These are phyloP conservation scores for Drosophila nigritarsus DNA, from an alignment of 2,888 invertebrate genomes.

Conservation along the genomic window DNA sequence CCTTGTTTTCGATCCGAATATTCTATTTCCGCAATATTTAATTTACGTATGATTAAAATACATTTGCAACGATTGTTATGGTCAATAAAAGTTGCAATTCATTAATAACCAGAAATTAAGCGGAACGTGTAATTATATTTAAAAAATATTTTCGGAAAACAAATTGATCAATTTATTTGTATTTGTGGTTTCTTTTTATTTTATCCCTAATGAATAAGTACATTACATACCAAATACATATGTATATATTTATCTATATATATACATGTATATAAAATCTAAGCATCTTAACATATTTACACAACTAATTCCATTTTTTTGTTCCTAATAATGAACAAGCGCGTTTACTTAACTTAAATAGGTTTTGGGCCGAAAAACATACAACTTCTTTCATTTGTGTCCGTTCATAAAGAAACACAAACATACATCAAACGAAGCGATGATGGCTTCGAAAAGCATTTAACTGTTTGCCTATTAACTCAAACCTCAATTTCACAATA, in stretches of 20 bases:
- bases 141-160: conserved; percentile 38
- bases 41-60: conserved; percentile 11
- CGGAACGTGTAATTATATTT: conserved; percentile 14
- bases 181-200: conserved; percentile 59
- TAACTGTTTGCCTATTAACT: conserved; percentile 63
- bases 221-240: conserved; percentile 67
- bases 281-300: conserved; percentile 72
- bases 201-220: conserved; percentile 50
- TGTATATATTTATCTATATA: background rate
- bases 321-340: conserved; percentile 23
- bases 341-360: conserved; percentile 71
- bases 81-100: conserved; percentile 43
- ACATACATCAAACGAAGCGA: conserved; percentile 73
- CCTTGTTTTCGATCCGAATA: conserved; percentile 5
- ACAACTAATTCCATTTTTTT: conserved; percentile 66
- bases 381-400: conserved; percentile 69
- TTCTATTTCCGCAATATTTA: conserved; percentile 43
- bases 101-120: conserved; percentile 37
- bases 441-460: conserved; percentile 76
- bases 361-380: conserved; percentile 62
- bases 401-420: conserved; percentile 44
- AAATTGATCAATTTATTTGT: conserved; percentile 56
- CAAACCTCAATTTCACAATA: conserved; percentile 50
- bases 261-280: conserved; percentile 60
- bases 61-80: conserved; percentile 1